Conservation (phyloP, 2,888 invertebrate genomes). For the Aleiodes testaceus region DNA sequence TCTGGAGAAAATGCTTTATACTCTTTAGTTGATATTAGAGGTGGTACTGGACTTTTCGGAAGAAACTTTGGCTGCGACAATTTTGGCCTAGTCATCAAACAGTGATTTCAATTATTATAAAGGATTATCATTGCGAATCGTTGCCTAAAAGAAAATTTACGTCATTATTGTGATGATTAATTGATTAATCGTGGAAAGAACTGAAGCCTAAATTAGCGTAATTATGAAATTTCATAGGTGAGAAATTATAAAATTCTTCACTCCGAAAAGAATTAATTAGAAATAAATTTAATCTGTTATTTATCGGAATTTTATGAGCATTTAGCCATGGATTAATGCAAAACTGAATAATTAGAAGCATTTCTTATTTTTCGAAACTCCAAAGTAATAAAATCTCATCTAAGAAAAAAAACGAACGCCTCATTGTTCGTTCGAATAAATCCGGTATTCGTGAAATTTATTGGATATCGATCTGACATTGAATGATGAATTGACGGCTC, state of each 20-base stretch:
- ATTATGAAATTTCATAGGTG: not conserved
- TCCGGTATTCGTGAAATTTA: conserved; percentile 60
- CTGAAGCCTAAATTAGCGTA: conserved; percentile 44
- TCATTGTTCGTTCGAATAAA: conserved; percentile 60
- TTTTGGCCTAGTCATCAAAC: conserved; percentile 54
- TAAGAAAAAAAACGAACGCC: conserved; percentile 66
- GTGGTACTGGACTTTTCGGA: conserved; percentile 70
- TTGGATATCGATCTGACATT: conserved; percentile 55
- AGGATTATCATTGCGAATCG: not conserved
- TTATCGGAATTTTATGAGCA: too few relatives aligned
- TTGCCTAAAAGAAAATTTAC: not conserved
- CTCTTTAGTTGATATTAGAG: conserved; percentile 57
- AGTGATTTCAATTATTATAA: conserved; percentile 26
- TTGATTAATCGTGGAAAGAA: conserved; percentile 45
- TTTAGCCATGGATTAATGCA: not conserved
- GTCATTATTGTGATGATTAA: conserved; percentile 11
- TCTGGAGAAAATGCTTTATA: conserved; percentile 59
- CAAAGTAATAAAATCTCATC: conserved; percentile 49
- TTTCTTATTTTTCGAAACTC: too few relatives aligned
- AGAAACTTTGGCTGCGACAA: conserved; percentile 63
- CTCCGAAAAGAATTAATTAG: not conserved
- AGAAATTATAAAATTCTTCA: not conserved
- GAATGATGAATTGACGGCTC: conserved; percentile 60
- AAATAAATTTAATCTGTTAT: conserved; percentile 35
- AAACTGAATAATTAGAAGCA: too few relatives aligned